Evolutionary conservation across 2,888 invertebrate genomes (phyloP).

Genomic region (Leptarthrus brevirostris): DNA sequence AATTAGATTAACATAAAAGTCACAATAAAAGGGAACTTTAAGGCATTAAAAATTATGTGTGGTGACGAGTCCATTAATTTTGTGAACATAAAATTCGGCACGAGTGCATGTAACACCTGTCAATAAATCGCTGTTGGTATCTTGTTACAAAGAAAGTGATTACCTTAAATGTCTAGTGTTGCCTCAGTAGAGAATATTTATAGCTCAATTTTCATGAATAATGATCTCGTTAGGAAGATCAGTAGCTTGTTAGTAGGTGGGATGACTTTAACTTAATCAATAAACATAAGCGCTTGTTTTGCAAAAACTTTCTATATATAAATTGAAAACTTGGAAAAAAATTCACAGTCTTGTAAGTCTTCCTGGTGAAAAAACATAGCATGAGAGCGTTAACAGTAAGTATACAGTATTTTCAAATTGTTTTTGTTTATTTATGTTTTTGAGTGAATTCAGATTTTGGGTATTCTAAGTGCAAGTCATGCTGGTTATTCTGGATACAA

Average conservation of each 20-base stretch:
- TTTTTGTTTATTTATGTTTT: background rate
- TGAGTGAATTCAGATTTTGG: no score
- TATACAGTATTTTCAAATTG: background rate
- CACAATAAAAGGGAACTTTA: background rate
- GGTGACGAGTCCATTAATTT: background rate
- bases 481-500: background rate
- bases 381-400: conserved; percentile 14
- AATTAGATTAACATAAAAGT: background rate
- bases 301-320: conserved; percentile 23
- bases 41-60: background rate
- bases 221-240: conserved; percentile 17
- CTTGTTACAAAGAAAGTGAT: background rate
- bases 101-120: background rate
- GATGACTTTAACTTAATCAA: background rate
- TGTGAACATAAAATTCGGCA: background rate
- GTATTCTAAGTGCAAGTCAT: no score
- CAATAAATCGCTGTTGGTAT: no score
- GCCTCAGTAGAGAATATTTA: background rate
- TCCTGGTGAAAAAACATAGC: background rate
- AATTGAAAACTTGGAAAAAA: conserved; percentile 6
- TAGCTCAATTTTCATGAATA: background rate
- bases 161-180: background rate
- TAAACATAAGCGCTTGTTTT: background rate
- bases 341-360: background rate
- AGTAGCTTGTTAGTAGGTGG: background rate